Evolutionary conservation across 2,797 vertebrate species (phyloP), one percentile per base, ranked within the genome.

Genomic region (Podargus strigoides): DNA sequence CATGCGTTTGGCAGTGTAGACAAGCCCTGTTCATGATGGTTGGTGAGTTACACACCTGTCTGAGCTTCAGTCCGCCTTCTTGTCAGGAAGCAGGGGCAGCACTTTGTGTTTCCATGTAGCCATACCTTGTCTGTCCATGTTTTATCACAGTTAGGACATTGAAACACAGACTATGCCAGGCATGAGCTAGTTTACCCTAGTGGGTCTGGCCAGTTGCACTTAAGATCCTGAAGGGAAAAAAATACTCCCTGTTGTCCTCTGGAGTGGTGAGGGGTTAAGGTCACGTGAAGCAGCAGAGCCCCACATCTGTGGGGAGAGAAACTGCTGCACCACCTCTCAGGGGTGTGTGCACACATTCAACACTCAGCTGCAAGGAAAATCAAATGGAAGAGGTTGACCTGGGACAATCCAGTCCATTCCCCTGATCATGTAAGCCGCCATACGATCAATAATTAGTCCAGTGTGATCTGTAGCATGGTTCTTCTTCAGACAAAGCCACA

Each of bases 101-200:
- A 42, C 66, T 80, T 93, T 42, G 30, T 42, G 47, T 59, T 95
- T 87, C 34, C 7, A 2, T 6, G 12, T 70, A 41, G 37, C 44
- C 10, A 3, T 49, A 21, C 18, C 49, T 47, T 17, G 0, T 50
- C 73, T 10, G 7, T 50, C 42, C 1, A 0, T 13, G 14, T 64
- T 20, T 77, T 28, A 50, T 50, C 36, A 30, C 0, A 0, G 37
- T 52, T 46, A 83, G 52, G 49, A 64, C 42, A 37, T 15, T 3
- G 55, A 67, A 73, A 69, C 32, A 21, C 5, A 4, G 21, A 6
- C 26, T 10, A 8, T 46, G 46, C 27, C 49, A 82, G 32, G 12
- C 15, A 9, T 20, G 15, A 69, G 10, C 42, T 73, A 23, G n/a
- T 80, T 89, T 85, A 44, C 26, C 55, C 26, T 55, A 10, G 34